Evolutionary conservation across 37 sponge, comb jelly and placozoan species (phyloP).

Genomic region (Crambe crambe): DNA sequence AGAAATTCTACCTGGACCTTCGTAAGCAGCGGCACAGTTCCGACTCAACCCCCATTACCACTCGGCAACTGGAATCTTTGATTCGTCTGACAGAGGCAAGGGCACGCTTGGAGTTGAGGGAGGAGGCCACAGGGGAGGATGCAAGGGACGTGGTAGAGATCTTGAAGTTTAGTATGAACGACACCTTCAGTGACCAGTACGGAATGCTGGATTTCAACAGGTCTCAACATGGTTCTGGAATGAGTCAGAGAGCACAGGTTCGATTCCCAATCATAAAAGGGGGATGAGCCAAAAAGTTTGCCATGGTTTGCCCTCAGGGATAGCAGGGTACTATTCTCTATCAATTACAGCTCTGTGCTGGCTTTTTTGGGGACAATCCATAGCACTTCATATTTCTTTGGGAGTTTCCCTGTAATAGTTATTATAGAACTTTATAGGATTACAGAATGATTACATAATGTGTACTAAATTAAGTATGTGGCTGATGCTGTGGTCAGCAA

Average conservation of each 20-base stretch:
- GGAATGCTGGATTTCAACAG: constrained; percentile 84
- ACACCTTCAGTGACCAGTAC: constrained; percentile 84
- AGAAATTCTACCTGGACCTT: constrained; percentile 92
- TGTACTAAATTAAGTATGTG: too few species aligned
- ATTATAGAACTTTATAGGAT: too few species aligned
- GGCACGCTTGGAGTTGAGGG: constrained; percentile 84
- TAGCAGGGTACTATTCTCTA: too few species aligned
- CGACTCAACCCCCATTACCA: constrained; percentile 94
- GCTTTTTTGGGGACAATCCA: too few species aligned
- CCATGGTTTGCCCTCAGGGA: too few species aligned
- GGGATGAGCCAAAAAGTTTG: not conserved
- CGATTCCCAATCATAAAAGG: not conserved
- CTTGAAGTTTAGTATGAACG: constrained; percentile 89
- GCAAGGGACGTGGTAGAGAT: constrained; percentile 94
- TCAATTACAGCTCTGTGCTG: too few species aligned
- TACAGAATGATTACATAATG: too few species aligned
- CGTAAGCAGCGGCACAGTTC: constrained; percentile 58
- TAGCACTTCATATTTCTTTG: too few species aligned
- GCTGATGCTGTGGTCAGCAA: too few species aligned
- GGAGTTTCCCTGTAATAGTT: too few species aligned
- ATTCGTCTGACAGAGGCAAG: constrained; percentile 96
- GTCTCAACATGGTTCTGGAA: constrained; percentile 86
- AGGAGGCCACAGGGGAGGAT: constrained; percentile 79
- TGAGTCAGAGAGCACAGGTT: constrained; percentile 77
- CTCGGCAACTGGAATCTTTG: constrained; percentile 94